A percentile compares a stretch with the other conserved stretches of the same genome.
Conservation (phyloP, 2,888 invertebrate genomes). For the Nowickia ferox region DNA sequence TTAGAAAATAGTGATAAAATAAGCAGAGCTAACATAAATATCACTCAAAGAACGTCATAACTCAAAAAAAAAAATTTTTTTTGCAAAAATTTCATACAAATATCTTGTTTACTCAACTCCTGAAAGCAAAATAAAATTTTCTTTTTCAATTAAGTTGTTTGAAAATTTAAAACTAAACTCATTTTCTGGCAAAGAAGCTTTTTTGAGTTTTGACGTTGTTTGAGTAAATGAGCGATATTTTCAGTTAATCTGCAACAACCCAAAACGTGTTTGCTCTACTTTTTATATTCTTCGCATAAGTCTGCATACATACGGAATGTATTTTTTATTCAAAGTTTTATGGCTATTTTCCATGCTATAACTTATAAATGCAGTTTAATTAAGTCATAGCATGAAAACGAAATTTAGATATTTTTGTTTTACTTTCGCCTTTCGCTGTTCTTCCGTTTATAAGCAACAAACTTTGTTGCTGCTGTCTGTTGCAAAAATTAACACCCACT, state of each 20-base stretch:
- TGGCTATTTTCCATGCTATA: constrained; percentile 39
- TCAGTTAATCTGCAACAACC: not conserved
- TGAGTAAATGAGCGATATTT: no score
- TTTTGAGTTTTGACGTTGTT: no score
- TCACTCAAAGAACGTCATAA: no score
- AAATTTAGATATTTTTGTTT: constrained; percentile 46
- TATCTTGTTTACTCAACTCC: no score
- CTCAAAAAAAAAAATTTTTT: no score
- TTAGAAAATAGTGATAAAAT: not conserved
- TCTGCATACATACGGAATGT: not conserved
- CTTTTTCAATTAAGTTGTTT: no score
- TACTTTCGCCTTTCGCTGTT: not conserved
- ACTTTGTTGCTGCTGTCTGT: constrained; percentile 36
- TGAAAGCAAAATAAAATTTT: no score
- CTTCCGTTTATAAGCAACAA: constrained; percentile 27
- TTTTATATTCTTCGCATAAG: not conserved
- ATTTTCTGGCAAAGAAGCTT: no score
- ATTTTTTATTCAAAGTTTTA: constrained; percentile 6
- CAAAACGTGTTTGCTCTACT: not conserved
- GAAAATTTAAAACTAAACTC: no score
- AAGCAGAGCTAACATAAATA: not conserved
- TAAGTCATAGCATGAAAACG: constrained; percentile 66
- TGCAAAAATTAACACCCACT: constrained; percentile 60
- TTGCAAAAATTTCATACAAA: no score
- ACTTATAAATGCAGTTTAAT: constrained; percentile 52